Evolutionary conservation across 2,113 vertebrate genomes (phyloP).

Genomic region (Poeciliopsis turrubarensis): DNA sequence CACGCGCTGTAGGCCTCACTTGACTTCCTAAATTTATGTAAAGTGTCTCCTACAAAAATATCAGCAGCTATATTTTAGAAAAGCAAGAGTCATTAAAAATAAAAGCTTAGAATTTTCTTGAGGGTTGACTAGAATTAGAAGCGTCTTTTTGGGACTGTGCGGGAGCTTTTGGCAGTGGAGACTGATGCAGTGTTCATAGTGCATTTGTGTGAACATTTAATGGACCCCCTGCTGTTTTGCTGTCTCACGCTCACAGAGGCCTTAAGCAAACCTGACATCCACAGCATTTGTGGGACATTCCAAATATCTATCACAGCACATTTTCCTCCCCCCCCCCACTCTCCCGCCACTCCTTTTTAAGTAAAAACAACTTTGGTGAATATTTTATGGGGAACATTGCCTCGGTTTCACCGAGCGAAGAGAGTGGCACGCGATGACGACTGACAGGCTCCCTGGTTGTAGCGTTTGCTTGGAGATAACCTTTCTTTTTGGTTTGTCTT

Average conservation of each 20-base stretch:
- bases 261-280: constrained; percentile 63
- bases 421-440: constrained; percentile 55
- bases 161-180: constrained; percentile 19
- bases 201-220: constrained; percentile 65
- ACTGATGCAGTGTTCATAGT: constrained; percentile 19
- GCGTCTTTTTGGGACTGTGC: constrained; percentile 6
- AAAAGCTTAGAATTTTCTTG: constrained; percentile 6
- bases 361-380: constrained; percentile 70
- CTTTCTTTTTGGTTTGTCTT: constrained; percentile 45
- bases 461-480: constrained; percentile 47
- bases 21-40: not conserved
- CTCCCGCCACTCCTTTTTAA: constrained; percentile 39
- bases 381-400: constrained; percentile 71
- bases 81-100: not conserved
- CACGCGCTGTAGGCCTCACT: not conserved
- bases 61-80: not conserved
- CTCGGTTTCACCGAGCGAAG: constrained; percentile 63
- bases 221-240: constrained; percentile 52
- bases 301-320: constrained; percentile 35
- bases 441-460: constrained; percentile 40
- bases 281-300: constrained; percentile 53
- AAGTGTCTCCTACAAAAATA: not conserved
- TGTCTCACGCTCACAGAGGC: constrained; percentile 22
- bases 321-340: not conserved
- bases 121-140: constrained; percentile 25